Percentiles rank a stretch among this genome's conserved stretches.
Evolutionary conservation across 30 jellyfish, hydroid and myxozoan genomes (phyloP).

Genomic region (Chironex yamaguchii): DNA sequence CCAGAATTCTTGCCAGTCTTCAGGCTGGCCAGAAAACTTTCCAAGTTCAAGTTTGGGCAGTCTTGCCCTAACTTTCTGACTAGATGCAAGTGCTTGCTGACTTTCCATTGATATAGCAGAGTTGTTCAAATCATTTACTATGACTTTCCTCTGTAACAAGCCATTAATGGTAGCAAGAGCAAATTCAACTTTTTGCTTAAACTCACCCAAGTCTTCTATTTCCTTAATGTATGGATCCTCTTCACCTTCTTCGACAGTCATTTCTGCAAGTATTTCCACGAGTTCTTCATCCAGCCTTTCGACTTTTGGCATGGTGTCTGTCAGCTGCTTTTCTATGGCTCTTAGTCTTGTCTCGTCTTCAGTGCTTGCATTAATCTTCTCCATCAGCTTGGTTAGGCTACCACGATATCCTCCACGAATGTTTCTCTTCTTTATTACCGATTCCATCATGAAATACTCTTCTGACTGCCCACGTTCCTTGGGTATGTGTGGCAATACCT

Average conservation of each 20-base stretch:
- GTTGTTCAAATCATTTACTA: no score
- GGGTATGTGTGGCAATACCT: no score
- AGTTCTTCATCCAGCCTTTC: conserved; percentile 5
- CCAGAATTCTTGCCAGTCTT: conserved; percentile 36
- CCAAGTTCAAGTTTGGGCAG: conserved; percentile 32
- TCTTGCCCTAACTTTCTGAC: background rate
- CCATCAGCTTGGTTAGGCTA: background rate
- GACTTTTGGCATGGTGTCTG: background rate
- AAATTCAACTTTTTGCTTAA: background rate
- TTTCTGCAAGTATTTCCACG: no score
- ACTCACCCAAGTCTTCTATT: background rate
- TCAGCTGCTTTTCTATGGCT: background rate
- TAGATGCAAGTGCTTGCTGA: no score
- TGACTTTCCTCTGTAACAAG: background rate
- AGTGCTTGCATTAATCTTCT: background rate
- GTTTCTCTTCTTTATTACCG: background rate
- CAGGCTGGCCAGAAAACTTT: conserved; percentile 1
- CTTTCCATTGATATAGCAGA: background rate
- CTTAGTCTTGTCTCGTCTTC: background rate
- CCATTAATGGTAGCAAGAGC: background rate
- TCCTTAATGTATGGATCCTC: no score
- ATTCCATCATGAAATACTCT: no score
- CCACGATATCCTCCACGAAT: background rate
- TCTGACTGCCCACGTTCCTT: no score
- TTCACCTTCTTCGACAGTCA: no score